phyloP scores from a whole-genome alignment of 2,888 invertebrate genomes.

The Ypsolopha scabrella region DNA sequence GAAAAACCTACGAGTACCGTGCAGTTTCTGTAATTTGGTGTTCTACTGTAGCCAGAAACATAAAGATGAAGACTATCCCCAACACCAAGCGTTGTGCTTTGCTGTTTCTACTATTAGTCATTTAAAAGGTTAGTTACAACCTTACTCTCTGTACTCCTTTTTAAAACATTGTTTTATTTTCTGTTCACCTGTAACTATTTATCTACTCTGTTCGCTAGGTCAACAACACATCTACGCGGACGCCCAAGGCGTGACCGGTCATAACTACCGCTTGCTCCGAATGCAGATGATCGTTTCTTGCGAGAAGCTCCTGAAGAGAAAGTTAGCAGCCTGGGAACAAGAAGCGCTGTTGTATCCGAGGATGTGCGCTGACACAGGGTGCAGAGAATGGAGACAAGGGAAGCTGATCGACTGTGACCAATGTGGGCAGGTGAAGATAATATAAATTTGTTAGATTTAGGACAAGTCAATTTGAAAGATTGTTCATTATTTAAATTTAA shows the following conservation, averaged over 20 bases:
- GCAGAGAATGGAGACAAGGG: constrained; percentile 65
- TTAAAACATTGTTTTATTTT: not conserved
- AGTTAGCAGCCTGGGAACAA: constrained; percentile 74
- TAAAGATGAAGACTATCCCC: constrained; percentile 66
- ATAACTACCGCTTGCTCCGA: constrained; percentile 73
- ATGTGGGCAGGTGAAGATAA: constrained; percentile 65
- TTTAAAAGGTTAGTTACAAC: constrained; percentile 51
- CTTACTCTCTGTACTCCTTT: not conserved
- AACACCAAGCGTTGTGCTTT: constrained; percentile 73
- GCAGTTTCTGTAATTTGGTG: constrained; percentile 70
- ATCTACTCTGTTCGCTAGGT: not conserved
- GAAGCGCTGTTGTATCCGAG: constrained; percentile 78
- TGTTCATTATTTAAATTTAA: no score
- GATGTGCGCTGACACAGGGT: constrained; percentile 65
- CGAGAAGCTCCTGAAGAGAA: constrained; percentile 68
- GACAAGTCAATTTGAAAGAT: not conserved
- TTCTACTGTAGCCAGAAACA: constrained; percentile 75
- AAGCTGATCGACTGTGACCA: constrained; percentile 63
- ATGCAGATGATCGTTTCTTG: constrained; percentile 73
- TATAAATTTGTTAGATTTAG: not conserved
- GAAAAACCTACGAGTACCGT: constrained; percentile 33
- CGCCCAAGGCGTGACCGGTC: constrained; percentile 56
- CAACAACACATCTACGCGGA: constrained; percentile 63
- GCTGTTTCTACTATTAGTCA: constrained; percentile 70
- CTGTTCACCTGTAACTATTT: not conserved